Conservation (phyloP, 2,888 invertebrate genomes). For the Drosophila monieri region DNA sequence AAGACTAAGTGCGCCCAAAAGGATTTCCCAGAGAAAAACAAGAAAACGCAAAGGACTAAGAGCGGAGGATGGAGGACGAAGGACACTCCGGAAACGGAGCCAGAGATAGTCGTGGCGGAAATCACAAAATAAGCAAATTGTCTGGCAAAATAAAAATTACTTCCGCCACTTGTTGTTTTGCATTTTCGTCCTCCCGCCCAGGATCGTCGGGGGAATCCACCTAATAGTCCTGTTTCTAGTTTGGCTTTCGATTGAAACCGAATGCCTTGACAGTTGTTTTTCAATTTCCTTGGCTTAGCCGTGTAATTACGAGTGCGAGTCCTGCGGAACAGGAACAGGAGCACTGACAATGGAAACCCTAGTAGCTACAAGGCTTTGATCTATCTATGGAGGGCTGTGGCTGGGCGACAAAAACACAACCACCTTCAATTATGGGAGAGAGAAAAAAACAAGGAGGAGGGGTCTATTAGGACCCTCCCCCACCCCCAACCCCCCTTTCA, state of each 20-base stretch:
- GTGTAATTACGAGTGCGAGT: constrained; percentile 19
- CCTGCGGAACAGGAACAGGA: background rate
- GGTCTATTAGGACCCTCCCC: constrained; percentile 60
- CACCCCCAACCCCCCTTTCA: background rate
- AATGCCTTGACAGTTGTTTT: constrained; percentile 4
- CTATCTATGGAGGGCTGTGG: constrained; percentile 41
- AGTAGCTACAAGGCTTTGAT: constrained; percentile 63
- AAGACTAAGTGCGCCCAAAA: constrained; percentile 42
- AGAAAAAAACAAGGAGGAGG: background rate
- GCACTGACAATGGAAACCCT: constrained; percentile 67
- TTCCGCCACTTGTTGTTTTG: constrained; percentile 77
- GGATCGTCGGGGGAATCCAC: background rate
- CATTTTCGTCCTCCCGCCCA: constrained; percentile 13
- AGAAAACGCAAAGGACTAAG: constrained; percentile 11
- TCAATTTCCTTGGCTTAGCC: constrained; percentile 11
- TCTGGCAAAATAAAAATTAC: constrained; percentile 84
- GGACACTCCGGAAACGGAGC: constrained; percentile 74
- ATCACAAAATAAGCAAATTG: constrained; percentile 84
- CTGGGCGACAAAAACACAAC: constrained; percentile 55
- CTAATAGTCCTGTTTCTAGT: background rate
- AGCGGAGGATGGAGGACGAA: constrained; percentile 1
- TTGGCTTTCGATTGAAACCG: constrained; percentile 2
- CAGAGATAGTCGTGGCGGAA: constrained; percentile 72
- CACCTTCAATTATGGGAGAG: constrained; percentile 57
- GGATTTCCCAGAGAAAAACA: constrained; percentile 30